Percentiles rank a stretch among this genome's conserved stretches.
These are phyloP conservation scores for Willisornis vidua DNA, from an alignment of 2,113 vertebrate genomes.

Conservation along the genomic window DNA sequence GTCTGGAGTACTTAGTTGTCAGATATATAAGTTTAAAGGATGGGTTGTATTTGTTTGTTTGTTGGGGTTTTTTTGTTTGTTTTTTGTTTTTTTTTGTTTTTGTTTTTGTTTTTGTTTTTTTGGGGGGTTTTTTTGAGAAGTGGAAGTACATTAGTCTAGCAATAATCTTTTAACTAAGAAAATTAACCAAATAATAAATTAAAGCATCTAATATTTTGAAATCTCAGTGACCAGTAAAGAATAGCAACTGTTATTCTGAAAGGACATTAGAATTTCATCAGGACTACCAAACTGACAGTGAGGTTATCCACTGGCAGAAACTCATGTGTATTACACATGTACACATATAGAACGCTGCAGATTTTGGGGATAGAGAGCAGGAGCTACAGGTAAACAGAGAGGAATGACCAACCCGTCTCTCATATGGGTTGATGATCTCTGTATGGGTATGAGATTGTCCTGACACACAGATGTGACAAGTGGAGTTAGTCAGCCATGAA, in stretches of 20 bases:
- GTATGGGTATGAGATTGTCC: background rate
- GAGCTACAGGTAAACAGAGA: background rate
- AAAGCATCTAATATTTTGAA: background rate
- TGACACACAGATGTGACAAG: background rate
- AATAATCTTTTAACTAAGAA: background rate
- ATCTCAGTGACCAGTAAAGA: background rate
- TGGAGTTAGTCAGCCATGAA: background rate
- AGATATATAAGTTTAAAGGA: background rate
- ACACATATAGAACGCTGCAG: accelerated
- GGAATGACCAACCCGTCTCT: background rate
- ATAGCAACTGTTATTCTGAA: background rate
- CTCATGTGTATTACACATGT: background rate
- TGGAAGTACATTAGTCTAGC: background rate
- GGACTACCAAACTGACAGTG: background rate
- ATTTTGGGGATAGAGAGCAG: background rate
- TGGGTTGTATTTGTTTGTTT: background rate
- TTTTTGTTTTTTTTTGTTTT: background rate
- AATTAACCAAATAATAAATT: background rate
- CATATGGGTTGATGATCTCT: background rate
- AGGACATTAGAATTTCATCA: background rate
- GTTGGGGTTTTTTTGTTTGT: background rate
- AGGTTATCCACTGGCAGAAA: background rate
- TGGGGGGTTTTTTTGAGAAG: background rate
- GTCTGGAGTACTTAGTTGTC: background rate
- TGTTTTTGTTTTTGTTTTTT: too few relatives aligned